Evolutionary conservation across 2,797 vertebrate species (phyloP), one percentile per base, ranked within the genome.

Genomic region (Takifugu ocellatus): DNA sequence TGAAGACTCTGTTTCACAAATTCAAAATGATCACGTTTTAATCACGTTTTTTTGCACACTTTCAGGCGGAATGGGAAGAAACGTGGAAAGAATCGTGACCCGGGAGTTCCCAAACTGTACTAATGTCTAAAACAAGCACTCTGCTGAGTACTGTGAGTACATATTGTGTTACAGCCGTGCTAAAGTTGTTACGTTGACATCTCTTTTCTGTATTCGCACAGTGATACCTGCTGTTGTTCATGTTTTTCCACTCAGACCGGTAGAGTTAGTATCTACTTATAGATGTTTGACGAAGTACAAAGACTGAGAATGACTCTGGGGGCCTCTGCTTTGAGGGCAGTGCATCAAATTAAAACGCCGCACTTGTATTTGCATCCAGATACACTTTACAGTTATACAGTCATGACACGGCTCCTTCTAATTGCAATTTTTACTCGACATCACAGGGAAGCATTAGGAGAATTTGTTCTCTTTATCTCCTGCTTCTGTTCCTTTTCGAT

Each of bases 81-180:
- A 94, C 66, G 90, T 92, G 76, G 96, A 97, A 84, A 92, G 86
- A 71, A 86, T 89, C 73, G 87, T 93, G 85, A 98, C 94, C 87
- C 94, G 96, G 88, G 94, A 97, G 85, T 97, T 98, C 80, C 96
- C 96, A 75, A 97, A 97, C 91, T 98, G 96, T 90, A 97, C 96
- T 81, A 98, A 96, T 83, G 96, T 98, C 84, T 98, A 92, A 92
- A 79, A 85, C 70, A 63, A 64, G 45, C 47, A 39, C 69, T 66
- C 26, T 78, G 42, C 63, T 24, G 67, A 39, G 36, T 39, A 39
- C 36, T 78, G 82, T 84, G 79, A 83, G 79, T 84, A 86, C 78
- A 69, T 56, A 61, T 78, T 70, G 68, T 86, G 69, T 77, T 83
- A 80, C 66, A 83, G 43, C 61, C 72, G 78, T 80, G 75, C 71